Percentiles rank a stretch among this genome's conserved stretches.
phyloP scores from a whole-genome alignment of 53 echinoderm and acorn worm species.

The Stichopus horrens region DNA sequence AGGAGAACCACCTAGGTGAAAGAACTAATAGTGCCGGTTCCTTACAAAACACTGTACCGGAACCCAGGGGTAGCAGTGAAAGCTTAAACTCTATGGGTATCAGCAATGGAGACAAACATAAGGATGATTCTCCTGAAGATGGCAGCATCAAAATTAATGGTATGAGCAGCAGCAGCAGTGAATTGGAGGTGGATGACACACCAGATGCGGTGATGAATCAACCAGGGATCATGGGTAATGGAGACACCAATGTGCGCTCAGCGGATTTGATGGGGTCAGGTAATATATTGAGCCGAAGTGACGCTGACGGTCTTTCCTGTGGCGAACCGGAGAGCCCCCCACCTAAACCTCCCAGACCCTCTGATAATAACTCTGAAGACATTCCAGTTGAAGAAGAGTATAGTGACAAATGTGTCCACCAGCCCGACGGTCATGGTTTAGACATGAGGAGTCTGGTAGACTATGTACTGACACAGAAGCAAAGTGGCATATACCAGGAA shows the following conservation, averaged over 20 bases:
- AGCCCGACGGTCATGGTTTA: constrained; percentile 77
- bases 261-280: constrained; percentile 6
- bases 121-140: constrained; percentile 16
- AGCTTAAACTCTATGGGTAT: constrained; percentile 50
- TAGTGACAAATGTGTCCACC: constrained; percentile 74
- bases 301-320: constrained; percentile 52
- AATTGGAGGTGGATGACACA: constrained; percentile 41
- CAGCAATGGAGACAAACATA: constrained; percentile 5
- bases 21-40: constrained; percentile 46
- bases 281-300: constrained; percentile 38
- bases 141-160: constrained; percentile 23
- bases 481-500: constrained; percentile 93
- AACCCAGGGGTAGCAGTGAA: constrained; percentile 63
- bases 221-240: constrained; percentile 53
- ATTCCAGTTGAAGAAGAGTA: constrained; percentile 38
- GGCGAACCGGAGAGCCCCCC: constrained; percentile 69
- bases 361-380: constrained; percentile 45
- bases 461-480: constrained; percentile 72
- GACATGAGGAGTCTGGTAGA: constrained; percentile 70
- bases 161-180: constrained; percentile 52
- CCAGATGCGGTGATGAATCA: constrained; percentile 27
- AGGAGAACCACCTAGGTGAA: constrained; percentile 15
- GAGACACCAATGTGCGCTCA: constrained; percentile 54
- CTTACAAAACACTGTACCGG: constrained; percentile 32
- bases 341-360: constrained; percentile 75